Conservation (phyloP, 2,888 invertebrate genomes). For the Tortrix viridana region DNA sequence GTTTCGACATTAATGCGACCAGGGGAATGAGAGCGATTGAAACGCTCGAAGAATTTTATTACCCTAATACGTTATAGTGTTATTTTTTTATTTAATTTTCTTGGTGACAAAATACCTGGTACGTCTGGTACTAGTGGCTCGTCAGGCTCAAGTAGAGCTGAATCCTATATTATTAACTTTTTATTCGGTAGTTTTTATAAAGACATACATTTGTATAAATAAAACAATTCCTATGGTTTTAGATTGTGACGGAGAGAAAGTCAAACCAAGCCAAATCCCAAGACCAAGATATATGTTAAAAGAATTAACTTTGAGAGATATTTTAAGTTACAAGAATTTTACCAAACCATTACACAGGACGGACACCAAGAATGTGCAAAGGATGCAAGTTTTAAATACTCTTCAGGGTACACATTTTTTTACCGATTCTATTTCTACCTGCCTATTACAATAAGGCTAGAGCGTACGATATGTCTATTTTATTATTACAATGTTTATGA, state of each 20-base stretch:
- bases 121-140: not conserved
- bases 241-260: constrained; percentile 40
- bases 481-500: no score
- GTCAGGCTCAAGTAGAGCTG: not conserved
- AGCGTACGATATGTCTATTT: no score
- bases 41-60: no score
- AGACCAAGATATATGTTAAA: constrained; percentile 45
- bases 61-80: no score
- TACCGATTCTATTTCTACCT: not conserved
- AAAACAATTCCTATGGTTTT: not conserved
- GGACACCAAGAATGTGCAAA: constrained; percentile 55
- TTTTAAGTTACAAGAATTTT: constrained; percentile 20
- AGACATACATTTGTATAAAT: no score
- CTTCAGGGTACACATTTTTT: constrained; percentile 51
- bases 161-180: constrained; percentile 1
- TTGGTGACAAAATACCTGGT: constrained; percentile 7
- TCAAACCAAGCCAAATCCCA: constrained; percentile 58
- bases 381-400: constrained; percentile 55
- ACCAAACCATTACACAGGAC: constrained; percentile 30
- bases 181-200: constrained; percentile 16
- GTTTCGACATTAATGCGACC: no score
- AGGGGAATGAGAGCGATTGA: no score
- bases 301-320: constrained; percentile 39
- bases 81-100: constrained; percentile 5
- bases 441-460: no score